Evolutionary conservation across 2,113 vertebrate species (phyloP).

Genomic region (Todiramphus saurophagus): DNA sequence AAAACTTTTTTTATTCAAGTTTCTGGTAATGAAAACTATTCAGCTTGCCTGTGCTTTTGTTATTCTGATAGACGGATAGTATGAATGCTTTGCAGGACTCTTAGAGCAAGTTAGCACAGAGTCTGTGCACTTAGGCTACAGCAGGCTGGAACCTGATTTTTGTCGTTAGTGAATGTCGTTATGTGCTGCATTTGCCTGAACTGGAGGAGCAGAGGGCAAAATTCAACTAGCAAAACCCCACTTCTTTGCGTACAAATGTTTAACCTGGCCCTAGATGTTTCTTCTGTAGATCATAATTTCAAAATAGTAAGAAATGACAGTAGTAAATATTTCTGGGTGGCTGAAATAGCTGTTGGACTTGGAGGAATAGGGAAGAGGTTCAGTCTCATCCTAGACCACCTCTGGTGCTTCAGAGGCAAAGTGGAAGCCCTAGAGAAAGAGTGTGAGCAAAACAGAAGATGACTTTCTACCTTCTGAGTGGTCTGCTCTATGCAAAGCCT

Average conservation of each 20-base stretch:
- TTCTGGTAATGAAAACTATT: conserved; percentile 12
- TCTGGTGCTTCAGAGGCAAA: background rate
- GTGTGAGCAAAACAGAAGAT: background rate
- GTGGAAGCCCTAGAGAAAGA: background rate
- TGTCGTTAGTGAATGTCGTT: background rate
- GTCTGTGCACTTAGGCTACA: background rate
- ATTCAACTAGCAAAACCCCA: background rate
- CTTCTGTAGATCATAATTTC: background rate
- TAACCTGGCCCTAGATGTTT: background rate
- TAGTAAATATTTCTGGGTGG: background rate
- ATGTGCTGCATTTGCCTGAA: background rate
- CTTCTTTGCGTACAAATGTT: background rate
- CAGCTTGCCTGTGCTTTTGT: background rate
- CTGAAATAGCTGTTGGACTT: background rate
- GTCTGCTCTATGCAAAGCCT: background rate
- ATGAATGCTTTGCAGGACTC: background rate
- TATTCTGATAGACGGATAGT: background rate
- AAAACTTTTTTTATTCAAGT: background rate
- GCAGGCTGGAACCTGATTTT: background rate
- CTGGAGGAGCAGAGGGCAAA: background rate
- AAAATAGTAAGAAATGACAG: background rate
- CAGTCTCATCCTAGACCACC: background rate
- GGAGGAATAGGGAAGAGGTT: background rate
- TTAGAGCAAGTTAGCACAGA: background rate
- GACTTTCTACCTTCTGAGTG: background rate